Conservation (phyloP, 2,888 invertebrate species). For the Heliconius ismenius region DNA sequence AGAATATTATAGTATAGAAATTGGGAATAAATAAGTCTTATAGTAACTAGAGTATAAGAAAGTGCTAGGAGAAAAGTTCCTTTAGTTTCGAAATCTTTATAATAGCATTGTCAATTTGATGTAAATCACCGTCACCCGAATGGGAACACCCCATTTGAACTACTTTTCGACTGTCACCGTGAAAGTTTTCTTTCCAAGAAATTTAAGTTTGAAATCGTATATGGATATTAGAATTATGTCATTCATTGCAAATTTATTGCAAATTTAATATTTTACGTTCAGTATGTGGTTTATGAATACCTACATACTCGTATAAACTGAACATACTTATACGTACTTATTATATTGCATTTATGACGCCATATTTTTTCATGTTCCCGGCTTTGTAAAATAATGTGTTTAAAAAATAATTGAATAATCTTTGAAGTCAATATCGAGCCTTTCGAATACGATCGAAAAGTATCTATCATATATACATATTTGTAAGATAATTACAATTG, state of each 20-base stretch:
- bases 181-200: constrained; percentile 15
- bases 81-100: background rate
- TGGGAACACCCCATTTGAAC: background rate
- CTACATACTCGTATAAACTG: too few relatives aligned
- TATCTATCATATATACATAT: background rate
- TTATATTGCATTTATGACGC: too few relatives aligned
- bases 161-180: constrained; percentile 10
- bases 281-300: background rate
- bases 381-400: too few relatives aligned
- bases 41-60: background rate
- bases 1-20: too few relatives aligned
- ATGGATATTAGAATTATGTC: background rate
- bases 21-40: background rate
- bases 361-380: too few relatives aligned
- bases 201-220: constrained; percentile 5
- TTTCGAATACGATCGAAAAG: too few relatives aligned
- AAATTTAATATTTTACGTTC: background rate
- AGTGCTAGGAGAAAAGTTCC: background rate
- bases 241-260: background rate
- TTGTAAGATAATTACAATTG: background rate
- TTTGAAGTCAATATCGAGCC: too few relatives aligned
- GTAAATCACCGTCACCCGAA: constrained; percentile 6
- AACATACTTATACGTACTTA: too few relatives aligned
- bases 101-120: constrained; percentile 18
- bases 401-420: too few relatives aligned